Base-by-base conservation (phyloP, 1,140 invertebrate species). In the Meloidogyne chitwoodi region DNA sequence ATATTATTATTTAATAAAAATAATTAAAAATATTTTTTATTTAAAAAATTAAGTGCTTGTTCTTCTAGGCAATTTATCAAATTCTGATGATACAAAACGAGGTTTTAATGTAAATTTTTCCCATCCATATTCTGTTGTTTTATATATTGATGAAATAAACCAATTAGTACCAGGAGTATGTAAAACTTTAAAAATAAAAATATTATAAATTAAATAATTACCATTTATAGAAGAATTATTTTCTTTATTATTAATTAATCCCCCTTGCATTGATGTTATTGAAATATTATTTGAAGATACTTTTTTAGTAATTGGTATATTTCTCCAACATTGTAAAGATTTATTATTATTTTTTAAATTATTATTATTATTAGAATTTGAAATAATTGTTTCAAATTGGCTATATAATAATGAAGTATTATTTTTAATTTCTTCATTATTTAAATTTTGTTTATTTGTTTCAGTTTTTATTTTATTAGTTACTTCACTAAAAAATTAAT, bases 61-160 rank as follows among this genome's bases (percentile, higher is more conserved):
- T 56, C 48, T 56, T n/a, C 48, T 56, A 6, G 16, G 48, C 48
- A 56, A n/a, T 56, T 56, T n/a, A n/a, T 56, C n/a, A 56, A 56
- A 56, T 56, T 56, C n/a, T 22, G 48, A n/a, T 56, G 34, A 8
- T 10, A 8, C 6, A 56, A 56, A 56, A 56, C 48, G 48, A n/a
- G 48, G 48, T 56, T 56, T 56, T 64, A 73, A 31, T 31, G 71
- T 63, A 16, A n/a, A 4, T 38, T 73, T 73, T 63, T 73, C 71
- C 71, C 71, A 73, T 27, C 71, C 71, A 34, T 31, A 73, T 65
- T 73, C 56, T 61, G 71, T 73, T 24, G 44, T 64, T 26, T 61
- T 41, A 38, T 73, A 73, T 27, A 73, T 64, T 61, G 71, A 73
- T 12, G 71, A 73, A 22, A 73, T 64, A 73, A 22, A 63, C 71